These are phyloP conservation scores for Anastatus disparis DNA, from an alignment of 1,140 invertebrate genomes.

Conservation along the genomic window DNA sequence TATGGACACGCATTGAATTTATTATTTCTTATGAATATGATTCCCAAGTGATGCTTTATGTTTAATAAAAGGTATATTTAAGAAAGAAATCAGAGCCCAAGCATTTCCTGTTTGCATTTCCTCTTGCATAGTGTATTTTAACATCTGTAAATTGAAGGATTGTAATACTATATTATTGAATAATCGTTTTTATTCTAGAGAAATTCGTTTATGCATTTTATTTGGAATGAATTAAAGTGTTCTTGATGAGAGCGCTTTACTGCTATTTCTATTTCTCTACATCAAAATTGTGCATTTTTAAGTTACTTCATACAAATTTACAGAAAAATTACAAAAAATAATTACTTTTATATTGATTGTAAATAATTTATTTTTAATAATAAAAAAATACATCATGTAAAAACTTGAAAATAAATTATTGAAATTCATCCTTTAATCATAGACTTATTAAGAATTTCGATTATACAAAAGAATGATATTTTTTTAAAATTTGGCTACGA, in stretches of 20 bases:
- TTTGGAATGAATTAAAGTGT: no score
- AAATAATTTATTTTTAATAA: neutral
- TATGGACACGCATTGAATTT: slow-evolving; percentile 6
- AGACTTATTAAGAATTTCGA: neutral
- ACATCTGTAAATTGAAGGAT: no score
- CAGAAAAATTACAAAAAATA: neutral
- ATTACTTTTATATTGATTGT: neutral
- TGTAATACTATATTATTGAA: no score
- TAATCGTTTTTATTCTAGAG: no score
- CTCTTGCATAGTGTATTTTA: no score
- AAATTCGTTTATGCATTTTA: no score
- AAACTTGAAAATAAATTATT: neutral
- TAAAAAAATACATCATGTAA: neutral
- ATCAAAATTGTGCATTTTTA: neutral
- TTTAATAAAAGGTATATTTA: no score
- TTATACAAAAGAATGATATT: no score
- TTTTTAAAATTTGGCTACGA: slow-evolving; percentile 13
- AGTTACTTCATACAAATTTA: neutral
- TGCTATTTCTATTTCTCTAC: neutral
- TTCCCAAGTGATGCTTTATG: no score
- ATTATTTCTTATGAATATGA: slow-evolving; percentile 10
- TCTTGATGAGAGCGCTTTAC: neutral
- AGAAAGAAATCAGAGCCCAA: slow-evolving; percentile 5
- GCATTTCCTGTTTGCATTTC: slow-evolving; percentile 26
- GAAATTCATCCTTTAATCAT: neutral